Percentiles rank a stretch among this genome's conserved stretches.
phyloP scores from a whole-genome alignment of 2,797 vertebrate genomes.

The Platyrinchus mystaceus region DNA sequence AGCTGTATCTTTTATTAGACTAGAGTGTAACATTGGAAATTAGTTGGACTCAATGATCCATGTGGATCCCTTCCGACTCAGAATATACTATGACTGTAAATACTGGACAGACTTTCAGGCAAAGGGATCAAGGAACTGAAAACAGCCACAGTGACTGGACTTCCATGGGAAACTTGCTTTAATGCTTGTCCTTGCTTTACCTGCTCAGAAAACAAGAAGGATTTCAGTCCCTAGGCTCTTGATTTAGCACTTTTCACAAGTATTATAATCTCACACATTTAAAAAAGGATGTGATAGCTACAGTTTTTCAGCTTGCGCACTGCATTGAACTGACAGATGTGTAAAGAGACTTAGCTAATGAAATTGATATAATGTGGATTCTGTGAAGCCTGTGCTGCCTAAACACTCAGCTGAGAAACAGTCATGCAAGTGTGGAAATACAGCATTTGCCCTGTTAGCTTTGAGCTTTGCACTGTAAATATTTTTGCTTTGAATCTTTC shows the following conservation, averaged over 20 bases:
- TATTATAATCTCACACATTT: slow-evolving; percentile 35
- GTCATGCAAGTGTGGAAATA: neutral
- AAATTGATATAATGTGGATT: slow-evolving; percentile 22
- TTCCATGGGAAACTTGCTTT: neutral
- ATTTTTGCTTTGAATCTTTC: neutral
- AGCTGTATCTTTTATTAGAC: neutral
- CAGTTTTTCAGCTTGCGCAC: slow-evolving; percentile 9
- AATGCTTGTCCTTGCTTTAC: neutral
- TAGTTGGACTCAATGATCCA: neutral
- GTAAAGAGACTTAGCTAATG: slow-evolving; percentile 32
- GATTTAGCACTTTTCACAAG: slow-evolving; percentile 24
- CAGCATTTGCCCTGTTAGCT: neutral
- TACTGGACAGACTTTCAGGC: neutral
- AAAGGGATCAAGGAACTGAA: neutral
- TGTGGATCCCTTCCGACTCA: neutral
- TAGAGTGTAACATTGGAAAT: neutral
- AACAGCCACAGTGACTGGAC: neutral
- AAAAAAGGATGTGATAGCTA: slow-evolving; percentile 25
- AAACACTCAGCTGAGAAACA: neutral
- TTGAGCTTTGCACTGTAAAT: neutral
- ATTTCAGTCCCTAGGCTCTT: neutral
- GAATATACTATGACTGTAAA: neutral
- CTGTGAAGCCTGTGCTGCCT: neutral
- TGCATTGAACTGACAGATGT: slow-evolving; percentile 31
- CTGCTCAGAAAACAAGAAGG: neutral